Evolutionary conservation across 1,140 invertebrate genomes (phyloP).

Genomic region (Charaxes varanes): DNA sequence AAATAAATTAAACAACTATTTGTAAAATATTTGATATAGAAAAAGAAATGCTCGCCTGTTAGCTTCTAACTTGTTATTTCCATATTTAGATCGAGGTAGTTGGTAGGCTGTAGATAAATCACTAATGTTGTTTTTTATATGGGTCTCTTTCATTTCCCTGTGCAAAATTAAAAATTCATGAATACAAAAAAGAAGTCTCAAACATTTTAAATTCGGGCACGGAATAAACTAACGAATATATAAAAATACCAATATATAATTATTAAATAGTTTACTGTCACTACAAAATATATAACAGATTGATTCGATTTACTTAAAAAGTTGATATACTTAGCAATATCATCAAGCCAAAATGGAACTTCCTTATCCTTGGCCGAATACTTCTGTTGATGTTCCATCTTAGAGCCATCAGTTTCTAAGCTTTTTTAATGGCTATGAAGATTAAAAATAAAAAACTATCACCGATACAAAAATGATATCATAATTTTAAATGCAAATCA

Average conservation of each 20-base stretch:
- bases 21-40: conserved; percentile 8
- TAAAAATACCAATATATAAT: too few species aligned
- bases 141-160: conserved; percentile 62
- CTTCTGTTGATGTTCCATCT: conserved; percentile 51
- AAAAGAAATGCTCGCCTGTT: conserved; percentile 27
- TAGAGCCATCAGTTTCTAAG: conserved; percentile 38
- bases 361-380: conserved; percentile 37
- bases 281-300: too few species aligned
- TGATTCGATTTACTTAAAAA: too few species aligned
- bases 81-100: conserved; percentile 23
- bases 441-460: conserved; percentile 5
- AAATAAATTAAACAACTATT: conserved; percentile 3
- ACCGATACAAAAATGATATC: background rate
- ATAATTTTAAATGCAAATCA: background rate
- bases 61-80: conserved; percentile 30
- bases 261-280: too few species aligned
- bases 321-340: conserved; percentile 56
- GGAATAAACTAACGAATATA: too few species aligned
- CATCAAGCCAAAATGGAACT: conserved; percentile 58
- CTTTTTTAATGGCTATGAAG: conserved; percentile 3
- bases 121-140: conserved; percentile 38
- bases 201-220: too few species aligned
- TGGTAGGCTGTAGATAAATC: conserved; percentile 27
- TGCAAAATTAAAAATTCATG: too few species aligned
- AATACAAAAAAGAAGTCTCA: too few species aligned